Evolutionary conservation across 2,888 invertebrate species (phyloP), one percentile per base, ranked within the genome.

Genomic region (Cordilura impudica): DNA sequence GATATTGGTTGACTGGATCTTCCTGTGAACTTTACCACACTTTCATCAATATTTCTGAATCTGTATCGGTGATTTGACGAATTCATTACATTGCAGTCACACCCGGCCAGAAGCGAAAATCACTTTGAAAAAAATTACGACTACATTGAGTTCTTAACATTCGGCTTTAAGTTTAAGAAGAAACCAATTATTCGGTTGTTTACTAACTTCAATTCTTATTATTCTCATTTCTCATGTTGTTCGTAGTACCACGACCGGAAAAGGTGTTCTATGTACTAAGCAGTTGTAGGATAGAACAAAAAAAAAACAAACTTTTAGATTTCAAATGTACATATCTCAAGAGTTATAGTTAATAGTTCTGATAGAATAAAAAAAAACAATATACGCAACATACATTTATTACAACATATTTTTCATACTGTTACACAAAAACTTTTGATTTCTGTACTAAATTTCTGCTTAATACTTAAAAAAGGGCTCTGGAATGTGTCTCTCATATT

Each of bases 201-300:
- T 39, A 39, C 31, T 35, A 10, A 35, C 35, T 6, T 23, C 63
- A 47, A 54, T 16, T 63, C 23, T 65, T 65, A 56, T 51, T 53
- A 18, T 58, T 18, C 26, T 61, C 23, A 14, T 51, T 26, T 18
- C 49, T 43, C 39, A 23, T 58, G 7, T 65, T 31, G 53, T 51
- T 51, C 35, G 14, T 47, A 45, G 49, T 31, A 21, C 8, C 29
- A 18, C 31, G 56, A 58, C 39, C 31, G 54, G 4, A 67, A 72
- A 72, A 72, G 58, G 69, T 69, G 73, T 73, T 67, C 72, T 51
- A 51, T 53, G 63, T 43, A 65, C 21, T 63, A 49, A 54, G 58
- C 18, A 56, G 19, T 49, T 23, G 8, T 29, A 29, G 19, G 29
- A 23, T 35, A 31, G 53, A 72, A 26, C 23, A 2, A 63, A 60